Conservation (phyloP, 2,888 invertebrate genomes). For the Synergus laeviventris region DNA sequence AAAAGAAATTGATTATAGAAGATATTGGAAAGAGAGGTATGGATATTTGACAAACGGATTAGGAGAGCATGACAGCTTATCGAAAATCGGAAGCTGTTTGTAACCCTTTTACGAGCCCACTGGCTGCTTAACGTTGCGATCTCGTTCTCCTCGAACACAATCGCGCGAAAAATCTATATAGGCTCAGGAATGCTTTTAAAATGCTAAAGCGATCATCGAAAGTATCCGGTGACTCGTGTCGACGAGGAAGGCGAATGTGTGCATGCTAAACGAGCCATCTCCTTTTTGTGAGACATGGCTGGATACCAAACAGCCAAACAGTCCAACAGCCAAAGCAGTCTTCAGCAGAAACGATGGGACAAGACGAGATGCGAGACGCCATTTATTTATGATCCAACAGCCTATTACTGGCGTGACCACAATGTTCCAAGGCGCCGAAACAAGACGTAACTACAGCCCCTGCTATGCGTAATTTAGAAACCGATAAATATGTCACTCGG, state of each 20-base stretch:
- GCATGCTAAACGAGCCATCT: constrained; percentile 39
- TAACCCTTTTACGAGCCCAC: constrained; percentile 40
- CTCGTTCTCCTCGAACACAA: constrained; percentile 28
- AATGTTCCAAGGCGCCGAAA: constrained; percentile 50
- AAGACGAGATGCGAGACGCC: constrained; percentile 50
- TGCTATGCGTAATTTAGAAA: constrained; percentile 51
- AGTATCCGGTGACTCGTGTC: constrained; percentile 44
- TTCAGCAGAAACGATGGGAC: constrained; percentile 34
- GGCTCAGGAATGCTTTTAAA: constrained; percentile 63
- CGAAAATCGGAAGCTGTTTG: constrained; percentile 45
- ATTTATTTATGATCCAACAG: constrained; percentile 52
- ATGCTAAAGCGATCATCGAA: constrained; percentile 59
- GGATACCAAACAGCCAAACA: constrained; percentile 47
- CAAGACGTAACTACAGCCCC: constrained; percentile 55
- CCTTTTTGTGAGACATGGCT: constrained; percentile 18
- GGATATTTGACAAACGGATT: constrained; percentile 37
- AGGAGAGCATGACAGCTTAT: constrained; percentile 39
- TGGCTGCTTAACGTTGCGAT: constrained; percentile 41
- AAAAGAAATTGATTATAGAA: background rate
- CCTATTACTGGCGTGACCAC: constrained; percentile 56
- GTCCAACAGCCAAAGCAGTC: constrained; percentile 12
- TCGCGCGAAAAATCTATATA: constrained; percentile 56
- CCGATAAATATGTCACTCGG: constrained; percentile 54
- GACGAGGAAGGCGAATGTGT: constrained; percentile 38
- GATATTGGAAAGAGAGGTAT: background rate